These are phyloP conservation scores for Hippolais icterina DNA, from an alignment of 2,113 vertebrate species.

Conservation along the genomic window DNA sequence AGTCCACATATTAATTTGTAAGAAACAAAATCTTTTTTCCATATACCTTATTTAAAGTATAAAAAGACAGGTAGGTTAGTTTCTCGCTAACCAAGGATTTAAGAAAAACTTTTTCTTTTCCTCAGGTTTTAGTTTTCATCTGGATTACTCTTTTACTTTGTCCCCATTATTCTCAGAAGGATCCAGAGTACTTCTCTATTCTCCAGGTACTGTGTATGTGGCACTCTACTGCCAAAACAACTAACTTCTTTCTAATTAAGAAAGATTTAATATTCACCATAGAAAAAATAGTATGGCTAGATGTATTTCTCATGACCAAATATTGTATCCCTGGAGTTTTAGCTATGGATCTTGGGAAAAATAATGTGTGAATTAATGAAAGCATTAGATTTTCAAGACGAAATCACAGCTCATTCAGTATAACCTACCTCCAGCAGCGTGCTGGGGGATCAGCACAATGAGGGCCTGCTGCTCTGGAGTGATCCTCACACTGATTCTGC, in stretches of 20 bases:
- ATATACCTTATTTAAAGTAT: neutral
- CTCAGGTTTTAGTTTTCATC: neutral
- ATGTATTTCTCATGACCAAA: neutral
- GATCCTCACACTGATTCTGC: neutral
- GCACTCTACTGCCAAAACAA: neutral
- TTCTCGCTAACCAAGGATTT: neutral
- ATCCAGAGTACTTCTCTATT: neutral
- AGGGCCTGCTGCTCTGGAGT: rapidly evolving
- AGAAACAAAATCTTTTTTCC: neutral
- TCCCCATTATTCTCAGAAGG: neutral
- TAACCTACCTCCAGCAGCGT: rapidly evolving
- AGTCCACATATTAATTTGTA: neutral
- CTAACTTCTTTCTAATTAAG: neutral
- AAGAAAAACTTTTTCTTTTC: neutral
- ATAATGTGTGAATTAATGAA: neutral
- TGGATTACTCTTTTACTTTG: neutral
- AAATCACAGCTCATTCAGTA: neutral
- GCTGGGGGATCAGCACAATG: rapidly evolving
- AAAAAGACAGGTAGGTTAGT: neutral
- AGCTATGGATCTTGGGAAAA: neutral
- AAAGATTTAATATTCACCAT: neutral
- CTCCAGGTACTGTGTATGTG: neutral
- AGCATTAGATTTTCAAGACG: neutral
- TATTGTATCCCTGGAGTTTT: neutral
- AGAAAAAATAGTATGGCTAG: neutral